Evolutionary conservation across 1,140 invertebrate species (phyloP), one percentile per base, ranked within the genome.

Genomic region (Diabrotica undecimpunctata): DNA sequence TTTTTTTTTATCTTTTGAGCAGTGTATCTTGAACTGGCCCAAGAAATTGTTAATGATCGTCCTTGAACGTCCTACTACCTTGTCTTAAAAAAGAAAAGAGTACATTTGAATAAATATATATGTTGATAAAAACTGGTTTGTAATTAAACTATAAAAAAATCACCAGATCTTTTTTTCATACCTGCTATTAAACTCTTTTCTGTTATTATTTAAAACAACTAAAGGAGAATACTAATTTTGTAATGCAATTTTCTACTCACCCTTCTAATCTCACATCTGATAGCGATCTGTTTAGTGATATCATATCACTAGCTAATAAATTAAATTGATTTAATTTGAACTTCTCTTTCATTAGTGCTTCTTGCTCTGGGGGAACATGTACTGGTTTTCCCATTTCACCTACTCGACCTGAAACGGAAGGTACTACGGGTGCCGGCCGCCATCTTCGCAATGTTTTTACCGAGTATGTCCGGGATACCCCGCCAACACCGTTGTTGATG

Each of bases 321-420:
- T 99, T 99, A 81, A 99, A 99, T 82, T 99, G 96, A 83, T 99
- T 98, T 68, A 96, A 85, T 79, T 97, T 96, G 80, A 98, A 98
- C 77, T 95, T 94, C 72, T 97, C 94, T 81, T 96, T 91, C 84
- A 96, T 94, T 38, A 93, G 79, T 54, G 87, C 87, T 74, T 97
- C 91, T 77, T 92, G 86, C 14, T 94, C 89, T 5, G 88, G 81
- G 36, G 93, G 88, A 72, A 97, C 92, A 66, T 89, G 86, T 6
- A 98, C 96, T 37, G 93, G 87, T 77, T 90, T 90, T 50, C 88
- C 96, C 84, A 91, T 84, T 82, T 98, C 96, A 35, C 96, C 96
- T 5, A 92, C 91, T 50, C 79, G 84, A 3, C 89, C 88, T 50
- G 82, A 81, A n/a, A 82, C 81, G 66, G 90, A 88, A 46, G 79